A percentile compares a stretch with the other conserved stretches of the same genome.
These are phyloP conservation scores for Epirrita christyi DNA, from an alignment of 2,888 invertebrate genomes.

Conservation along the genomic window DNA sequence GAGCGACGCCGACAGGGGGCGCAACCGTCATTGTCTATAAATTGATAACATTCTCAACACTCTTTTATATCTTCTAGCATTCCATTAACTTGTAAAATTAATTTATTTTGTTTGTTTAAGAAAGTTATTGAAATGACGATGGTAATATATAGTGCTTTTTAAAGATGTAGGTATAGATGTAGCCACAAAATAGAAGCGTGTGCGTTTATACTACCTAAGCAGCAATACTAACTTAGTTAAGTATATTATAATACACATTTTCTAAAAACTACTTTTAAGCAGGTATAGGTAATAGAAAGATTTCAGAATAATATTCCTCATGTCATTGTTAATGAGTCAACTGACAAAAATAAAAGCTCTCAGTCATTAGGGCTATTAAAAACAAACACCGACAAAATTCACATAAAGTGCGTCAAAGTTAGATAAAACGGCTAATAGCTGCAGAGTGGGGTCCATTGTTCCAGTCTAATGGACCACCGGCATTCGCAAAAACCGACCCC, in stretches of 20 bases:
- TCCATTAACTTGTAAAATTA: conserved; percentile 60
- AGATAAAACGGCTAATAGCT: conserved; percentile 79
- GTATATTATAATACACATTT: no score
- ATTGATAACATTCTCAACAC: conserved; percentile 78
- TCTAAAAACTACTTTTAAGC: no score
- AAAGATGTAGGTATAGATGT: no score
- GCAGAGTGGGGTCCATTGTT: conserved; percentile 78
- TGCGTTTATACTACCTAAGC: no score
- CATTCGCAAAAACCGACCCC: conserved; percentile 71
- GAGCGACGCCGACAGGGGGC: conserved; percentile 28
- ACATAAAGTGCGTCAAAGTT: conserved; percentile 77
- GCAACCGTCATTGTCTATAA: conserved; percentile 34
- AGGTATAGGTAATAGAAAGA: no score
- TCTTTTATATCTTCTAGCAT: conserved; percentile 64
- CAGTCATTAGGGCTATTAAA: conserved; percentile 52
- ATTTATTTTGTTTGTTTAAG: conserved; percentile 51
- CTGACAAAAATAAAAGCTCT: conserved; percentile 3
- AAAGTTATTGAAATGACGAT: background rate
- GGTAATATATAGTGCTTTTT: background rate
- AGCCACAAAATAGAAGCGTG: no score
- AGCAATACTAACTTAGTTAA: no score
- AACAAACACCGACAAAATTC: conserved; percentile 66
- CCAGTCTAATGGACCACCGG: conserved; percentile 80
- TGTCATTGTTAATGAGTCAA: conserved; percentile 14
- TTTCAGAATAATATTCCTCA: no score